Evolutionary conservation across 2,888 invertebrate genomes (phyloP).

Genomic region (Choristoneura rosaceana): DNA sequence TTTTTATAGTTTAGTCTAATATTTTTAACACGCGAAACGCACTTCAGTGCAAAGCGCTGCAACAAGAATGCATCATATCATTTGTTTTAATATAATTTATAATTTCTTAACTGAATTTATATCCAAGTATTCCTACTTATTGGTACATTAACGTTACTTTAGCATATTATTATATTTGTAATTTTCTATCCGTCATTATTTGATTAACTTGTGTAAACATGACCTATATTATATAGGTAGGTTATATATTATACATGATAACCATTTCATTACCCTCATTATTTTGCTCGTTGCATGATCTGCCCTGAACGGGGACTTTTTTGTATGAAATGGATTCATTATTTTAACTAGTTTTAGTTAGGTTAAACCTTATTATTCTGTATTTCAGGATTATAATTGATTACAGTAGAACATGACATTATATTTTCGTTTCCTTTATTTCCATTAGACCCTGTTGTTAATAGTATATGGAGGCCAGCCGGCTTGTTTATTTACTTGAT

Average conservation of each 20-base stretch:
- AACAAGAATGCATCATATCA: slow-evolving; percentile 86
- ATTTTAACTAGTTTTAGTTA: slow-evolving; percentile 51
- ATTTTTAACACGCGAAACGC: slow-evolving; percentile 64
- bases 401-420: slow-evolving; percentile 35
- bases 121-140: slow-evolving; percentile 70
- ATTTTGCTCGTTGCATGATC: slow-evolving; percentile 55
- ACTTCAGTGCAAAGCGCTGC: slow-evolving; percentile 70
- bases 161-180: slow-evolving; percentile 35
- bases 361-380: slow-evolving; percentile 46
- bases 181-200: slow-evolving; percentile 29
- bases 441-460: slow-evolving; percentile 2
- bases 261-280: slow-evolving; percentile 61
- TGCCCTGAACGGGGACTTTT: slow-evolving; percentile 77
- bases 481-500: slow-evolving; percentile 19
- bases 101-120: slow-evolving; percentile 73
- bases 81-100: slow-evolving; percentile 82
- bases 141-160: slow-evolving; percentile 50
- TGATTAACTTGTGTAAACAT: slow-evolving; percentile 22
- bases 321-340: slow-evolving; percentile 78
- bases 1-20: slow-evolving; percentile 47
- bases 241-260: slow-evolving; percentile 45
- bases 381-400: slow-evolving; percentile 42
- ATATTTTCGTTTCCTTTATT: slow-evolving; percentile 42
- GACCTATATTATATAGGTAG: slow-evolving; percentile 40
- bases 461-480: slow-evolving; percentile 18